Percentiles rank a stretch among this genome's conserved stretches.
phyloP scores from a whole-genome alignment of 2,113 vertebrate species.

The Pterocles orientalis region DNA sequence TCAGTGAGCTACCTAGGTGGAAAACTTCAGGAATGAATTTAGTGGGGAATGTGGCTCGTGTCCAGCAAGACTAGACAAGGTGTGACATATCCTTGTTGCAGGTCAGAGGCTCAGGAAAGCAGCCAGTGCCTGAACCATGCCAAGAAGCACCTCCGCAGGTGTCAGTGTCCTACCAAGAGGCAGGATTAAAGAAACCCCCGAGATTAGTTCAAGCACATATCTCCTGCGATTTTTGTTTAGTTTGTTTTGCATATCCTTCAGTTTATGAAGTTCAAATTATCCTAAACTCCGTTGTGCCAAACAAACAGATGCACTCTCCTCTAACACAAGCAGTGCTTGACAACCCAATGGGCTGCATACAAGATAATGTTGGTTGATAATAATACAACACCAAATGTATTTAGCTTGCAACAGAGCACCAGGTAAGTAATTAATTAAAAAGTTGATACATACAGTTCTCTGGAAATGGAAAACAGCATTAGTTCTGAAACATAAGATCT shows the following conservation, averaged over 20 bases:
- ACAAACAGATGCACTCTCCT: not conserved
- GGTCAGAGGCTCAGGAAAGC: constrained; percentile 16
- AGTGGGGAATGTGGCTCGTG: not conserved
- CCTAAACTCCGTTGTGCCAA: not conserved
- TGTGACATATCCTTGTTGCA: not conserved
- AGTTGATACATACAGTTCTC: not conserved
- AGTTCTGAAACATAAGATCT: not conserved
- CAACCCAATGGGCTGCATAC: not conserved
- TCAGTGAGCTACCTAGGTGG: not conserved
- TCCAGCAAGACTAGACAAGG: constrained; percentile 35
- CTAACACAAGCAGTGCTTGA: not conserved
- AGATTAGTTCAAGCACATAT: constrained; percentile 22
- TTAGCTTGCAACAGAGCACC: not conserved
- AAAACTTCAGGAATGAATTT: not conserved
- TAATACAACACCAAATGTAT: not conserved
- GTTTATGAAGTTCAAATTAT: not conserved
- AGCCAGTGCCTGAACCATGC: constrained; percentile 40
- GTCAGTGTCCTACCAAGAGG: constrained; percentile 1
- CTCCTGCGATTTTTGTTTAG: not conserved
- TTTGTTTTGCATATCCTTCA: not conserved
- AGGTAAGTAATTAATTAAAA: constrained; percentile 35
- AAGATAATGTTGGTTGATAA: not conserved
- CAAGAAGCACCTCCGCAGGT: constrained; percentile 44
- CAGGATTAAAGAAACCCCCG: constrained; percentile 41
- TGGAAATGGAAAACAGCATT: not conserved